Conservation (phyloP, 2,797 vertebrate genomes). For the Eupleurogrammus muticus region DNA sequence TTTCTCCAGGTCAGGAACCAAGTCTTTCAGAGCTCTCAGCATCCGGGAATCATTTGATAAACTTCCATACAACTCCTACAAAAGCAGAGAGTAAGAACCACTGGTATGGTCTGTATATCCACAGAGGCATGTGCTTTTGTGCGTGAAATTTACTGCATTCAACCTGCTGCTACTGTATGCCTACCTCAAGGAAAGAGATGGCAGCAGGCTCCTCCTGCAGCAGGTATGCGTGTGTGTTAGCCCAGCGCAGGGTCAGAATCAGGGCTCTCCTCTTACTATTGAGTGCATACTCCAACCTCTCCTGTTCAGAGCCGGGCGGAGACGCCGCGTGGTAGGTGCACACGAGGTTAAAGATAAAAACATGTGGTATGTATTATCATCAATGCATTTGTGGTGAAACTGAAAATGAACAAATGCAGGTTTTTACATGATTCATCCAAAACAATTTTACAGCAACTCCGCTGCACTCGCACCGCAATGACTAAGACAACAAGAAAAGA, state of each 20-base stretch:
- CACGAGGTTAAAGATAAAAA: conserved; percentile 86
- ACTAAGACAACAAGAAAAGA: conserved; percentile 42
- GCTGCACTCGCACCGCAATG: conserved; percentile 11
- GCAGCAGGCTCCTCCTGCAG: conserved; percentile 94
- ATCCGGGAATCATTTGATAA: conserved; percentile 93
- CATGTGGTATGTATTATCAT: neutral
- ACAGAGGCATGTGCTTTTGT: neutral
- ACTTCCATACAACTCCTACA: conserved; percentile 94
- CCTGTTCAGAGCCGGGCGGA: conserved; percentile 95
- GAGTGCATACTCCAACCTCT: conserved; percentile 92
- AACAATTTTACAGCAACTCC: neutral
- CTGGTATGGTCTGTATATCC: neutral
- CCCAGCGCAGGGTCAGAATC: conserved; percentile 93
- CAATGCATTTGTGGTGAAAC: neutral
- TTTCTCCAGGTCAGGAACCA: conserved; percentile 93
- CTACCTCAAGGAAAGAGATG: conserved; percentile 93
- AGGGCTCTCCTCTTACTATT: conserved; percentile 92
- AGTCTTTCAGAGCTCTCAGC: conserved; percentile 91
- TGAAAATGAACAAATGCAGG: neutral
- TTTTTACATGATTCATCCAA: no score
- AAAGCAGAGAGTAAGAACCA: neutral
- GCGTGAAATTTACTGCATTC: neutral
- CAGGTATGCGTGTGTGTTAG: conserved; percentile 87
- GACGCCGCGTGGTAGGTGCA: conserved; percentile 93
- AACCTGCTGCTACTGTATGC: neutral